A percentile compares a stretch with the other conserved stretches of the same genome.
phyloP scores from a whole-genome alignment of 1,140 invertebrate species.

The Anastatus disparis region DNA sequence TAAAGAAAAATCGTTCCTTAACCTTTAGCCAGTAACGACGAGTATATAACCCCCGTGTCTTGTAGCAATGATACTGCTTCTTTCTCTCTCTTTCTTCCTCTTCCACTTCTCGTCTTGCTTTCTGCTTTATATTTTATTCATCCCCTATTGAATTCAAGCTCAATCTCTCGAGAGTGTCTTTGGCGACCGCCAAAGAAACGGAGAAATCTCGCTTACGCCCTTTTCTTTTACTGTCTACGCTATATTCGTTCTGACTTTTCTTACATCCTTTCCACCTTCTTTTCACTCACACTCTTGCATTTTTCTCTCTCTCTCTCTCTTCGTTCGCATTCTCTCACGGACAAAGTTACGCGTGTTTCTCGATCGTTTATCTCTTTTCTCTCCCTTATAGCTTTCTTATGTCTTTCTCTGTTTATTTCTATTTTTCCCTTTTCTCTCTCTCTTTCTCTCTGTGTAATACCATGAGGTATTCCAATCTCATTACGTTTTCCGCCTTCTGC shows the following conservation, averaged over 20 bases:
- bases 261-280: conserved; percentile 37
- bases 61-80: conserved; percentile 46
- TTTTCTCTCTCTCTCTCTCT: no score
- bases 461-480: conserved; percentile 49
- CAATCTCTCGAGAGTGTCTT: conserved; percentile 66
- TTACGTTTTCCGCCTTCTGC: conserved; percentile 43
- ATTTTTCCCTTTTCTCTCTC: conserved; percentile 32
- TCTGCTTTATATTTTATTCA: conserved; percentile 67
- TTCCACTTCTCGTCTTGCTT: background rate
- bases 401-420: conserved; percentile 37
- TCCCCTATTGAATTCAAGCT: conserved; percentile 66
- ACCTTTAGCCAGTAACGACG: no score
- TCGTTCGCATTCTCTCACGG: no score
- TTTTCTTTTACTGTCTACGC: no score
- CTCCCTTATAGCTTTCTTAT: conserved; percentile 46
- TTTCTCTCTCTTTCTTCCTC: conserved; percentile 66
- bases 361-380: conserved; percentile 36
- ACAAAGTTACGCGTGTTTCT: conserved; percentile 9
- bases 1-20: conserved; percentile 23
- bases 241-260: conserved; percentile 31
- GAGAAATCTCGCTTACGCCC: no score
- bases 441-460: conserved; percentile 40
- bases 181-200: conserved; percentile 25
- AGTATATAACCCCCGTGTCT: no score
- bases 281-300: conserved; percentile 38